phyloP scores from a whole-genome alignment of 2,888 invertebrate species.

The Megamerina dolium region DNA sequence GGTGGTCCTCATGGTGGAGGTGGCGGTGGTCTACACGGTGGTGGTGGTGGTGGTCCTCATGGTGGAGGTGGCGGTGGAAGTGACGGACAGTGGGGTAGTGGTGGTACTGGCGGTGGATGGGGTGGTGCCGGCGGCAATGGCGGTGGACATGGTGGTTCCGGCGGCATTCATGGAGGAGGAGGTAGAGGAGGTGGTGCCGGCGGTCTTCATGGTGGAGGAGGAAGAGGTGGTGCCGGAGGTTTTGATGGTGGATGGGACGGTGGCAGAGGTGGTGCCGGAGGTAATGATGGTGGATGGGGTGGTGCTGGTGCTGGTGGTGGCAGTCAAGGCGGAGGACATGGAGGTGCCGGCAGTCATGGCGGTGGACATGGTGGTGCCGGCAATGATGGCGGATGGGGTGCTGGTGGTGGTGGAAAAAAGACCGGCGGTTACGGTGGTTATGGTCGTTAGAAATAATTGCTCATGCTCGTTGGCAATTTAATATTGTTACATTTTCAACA shows the following conservation, averaged over 20 bases:
- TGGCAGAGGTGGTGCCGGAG: neutral
- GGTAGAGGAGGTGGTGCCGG: constrained; percentile 2
- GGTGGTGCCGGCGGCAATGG: constrained; percentile 3
- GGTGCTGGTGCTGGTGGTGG: constrained; percentile 1
- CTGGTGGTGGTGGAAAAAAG: too few species aligned
- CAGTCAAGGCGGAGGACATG: too few species aligned
- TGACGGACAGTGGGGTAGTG: neutral
- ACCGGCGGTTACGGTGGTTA: too few species aligned
- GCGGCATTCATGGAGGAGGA: constrained; percentile 3
- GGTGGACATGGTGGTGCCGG: too few species aligned
- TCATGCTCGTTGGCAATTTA: too few species aligned
- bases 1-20: too few species aligned
- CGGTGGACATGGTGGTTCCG: neutral
- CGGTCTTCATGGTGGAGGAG: constrained; percentile 3
- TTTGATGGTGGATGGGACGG: neutral
- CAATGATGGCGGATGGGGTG: too few species aligned
- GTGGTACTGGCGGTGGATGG: constrained; percentile 1
- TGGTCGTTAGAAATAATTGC: too few species aligned
- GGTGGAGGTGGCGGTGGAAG: constrained; percentile 9
- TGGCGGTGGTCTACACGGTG: neutral
- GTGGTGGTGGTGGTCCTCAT: too few species aligned
- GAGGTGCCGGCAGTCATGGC: too few species aligned
- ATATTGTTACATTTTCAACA: too few species aligned
- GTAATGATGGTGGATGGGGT: constrained; percentile 2
- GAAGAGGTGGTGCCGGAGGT: neutral